A percentile compares a stretch with the other conserved stretches of the same genome.
Evolutionary conservation across 2,797 vertebrate species (phyloP).

Genomic region (Sebastes kiyomatsui): DNA sequence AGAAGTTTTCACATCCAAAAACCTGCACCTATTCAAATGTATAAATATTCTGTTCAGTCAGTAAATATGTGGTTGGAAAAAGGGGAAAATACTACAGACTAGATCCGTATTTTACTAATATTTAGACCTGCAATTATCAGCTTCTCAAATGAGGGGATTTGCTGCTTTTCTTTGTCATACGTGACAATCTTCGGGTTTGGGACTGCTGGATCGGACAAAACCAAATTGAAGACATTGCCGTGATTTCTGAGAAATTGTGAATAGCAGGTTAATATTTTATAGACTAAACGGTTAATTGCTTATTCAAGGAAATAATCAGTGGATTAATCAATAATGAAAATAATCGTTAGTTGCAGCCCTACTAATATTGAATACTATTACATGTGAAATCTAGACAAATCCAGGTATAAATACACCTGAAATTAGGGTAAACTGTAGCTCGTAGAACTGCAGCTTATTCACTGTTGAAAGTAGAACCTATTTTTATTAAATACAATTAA

Average conservation of each 20-base stretch:
- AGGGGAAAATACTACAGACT: accelerated
- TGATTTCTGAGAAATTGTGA: neutral
- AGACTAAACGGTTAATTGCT: neutral
- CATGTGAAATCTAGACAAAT: neutral
- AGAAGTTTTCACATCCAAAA: neutral
- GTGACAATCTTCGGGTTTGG: neutral
- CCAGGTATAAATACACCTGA: neutral
- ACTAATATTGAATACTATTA: neutral
- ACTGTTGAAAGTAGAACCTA: too few relatives aligned
- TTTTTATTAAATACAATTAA: too few relatives aligned
- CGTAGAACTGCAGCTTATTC: neutral
- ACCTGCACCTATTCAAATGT: neutral
- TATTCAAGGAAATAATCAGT: neutral
- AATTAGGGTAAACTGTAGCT: neutral
- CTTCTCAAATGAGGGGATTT: neutral
- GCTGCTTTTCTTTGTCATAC: too few relatives aligned
- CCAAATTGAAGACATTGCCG: neutral
- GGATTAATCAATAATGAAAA: neutral
- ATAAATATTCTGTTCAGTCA: neutral
- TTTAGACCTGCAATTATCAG: neutral
- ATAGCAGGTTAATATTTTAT: neutral
- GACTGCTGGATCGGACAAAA: neutral
- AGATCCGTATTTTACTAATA: neutral
- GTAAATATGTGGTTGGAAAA: neutral
- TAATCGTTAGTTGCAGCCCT: neutral